phyloP scores from a whole-genome alignment of 2,888 invertebrate genomes.

The Tipula lateralis region DNA sequence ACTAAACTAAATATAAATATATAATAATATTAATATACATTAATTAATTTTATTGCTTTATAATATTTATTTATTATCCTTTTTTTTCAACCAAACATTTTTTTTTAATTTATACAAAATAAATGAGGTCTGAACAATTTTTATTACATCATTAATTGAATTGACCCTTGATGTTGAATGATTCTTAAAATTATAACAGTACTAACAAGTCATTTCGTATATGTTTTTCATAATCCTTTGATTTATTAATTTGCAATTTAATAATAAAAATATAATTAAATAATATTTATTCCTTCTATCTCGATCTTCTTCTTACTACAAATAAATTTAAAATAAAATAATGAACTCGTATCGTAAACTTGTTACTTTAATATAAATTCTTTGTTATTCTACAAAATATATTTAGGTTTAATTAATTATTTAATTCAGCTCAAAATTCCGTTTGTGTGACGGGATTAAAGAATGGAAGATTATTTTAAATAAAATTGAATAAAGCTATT shows the following conservation, averaged over 20 bases:
- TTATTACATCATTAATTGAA: not conserved
- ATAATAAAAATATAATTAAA: not conserved
- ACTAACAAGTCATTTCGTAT: not conserved
- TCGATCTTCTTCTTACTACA: not conserved
- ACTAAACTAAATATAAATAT: not conserved
- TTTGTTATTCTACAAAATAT: not conserved
- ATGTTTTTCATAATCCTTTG: not conserved
- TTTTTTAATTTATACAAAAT: not conserved
- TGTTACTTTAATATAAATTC: not conserved
- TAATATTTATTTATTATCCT: not conserved
- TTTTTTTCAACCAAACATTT: not conserved
- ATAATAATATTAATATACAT: not conserved
- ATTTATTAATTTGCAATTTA: not conserved
- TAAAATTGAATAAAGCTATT: not conserved
- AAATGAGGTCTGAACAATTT: not conserved
- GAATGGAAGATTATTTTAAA: not conserved
- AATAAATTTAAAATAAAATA: not conserved
- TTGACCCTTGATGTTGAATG: not conserved
- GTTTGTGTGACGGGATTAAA: not conserved
- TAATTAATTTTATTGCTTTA: not conserved
- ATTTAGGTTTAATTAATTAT: not conserved
- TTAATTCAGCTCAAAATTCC: not conserved
- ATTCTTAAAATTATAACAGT: not conserved
- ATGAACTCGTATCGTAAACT: not conserved
- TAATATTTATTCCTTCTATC: not conserved